Percentiles rank a stretch among this genome's conserved stretches.
These are phyloP conservation scores for Procavia capensis DNA, from an alignment of 2,113 vertebrate species.

Conservation along the genomic window DNA sequence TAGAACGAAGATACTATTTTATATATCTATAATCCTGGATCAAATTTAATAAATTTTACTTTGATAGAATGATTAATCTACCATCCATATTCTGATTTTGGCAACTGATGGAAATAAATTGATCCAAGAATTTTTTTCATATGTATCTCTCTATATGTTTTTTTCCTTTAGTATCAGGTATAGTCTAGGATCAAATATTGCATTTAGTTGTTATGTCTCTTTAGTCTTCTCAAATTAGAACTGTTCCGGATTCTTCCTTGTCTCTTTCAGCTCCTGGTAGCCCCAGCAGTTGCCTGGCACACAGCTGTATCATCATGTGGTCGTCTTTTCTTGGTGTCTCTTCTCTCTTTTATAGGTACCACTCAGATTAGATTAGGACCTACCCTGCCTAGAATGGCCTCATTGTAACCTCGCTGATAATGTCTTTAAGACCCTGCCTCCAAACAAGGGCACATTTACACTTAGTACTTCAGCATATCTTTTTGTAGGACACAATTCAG, in stretches of 20 bases:
- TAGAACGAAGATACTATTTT: neutral
- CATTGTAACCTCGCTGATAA: too few species aligned
- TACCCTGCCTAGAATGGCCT: too few species aligned
- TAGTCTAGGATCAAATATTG: neutral
- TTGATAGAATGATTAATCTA: neutral
- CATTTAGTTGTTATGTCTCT: neutral
- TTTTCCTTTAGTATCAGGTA: neutral
- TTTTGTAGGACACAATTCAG: too few species aligned
- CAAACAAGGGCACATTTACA: too few species aligned
- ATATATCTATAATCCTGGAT: neutral
- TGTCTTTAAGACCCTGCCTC: too few species aligned
- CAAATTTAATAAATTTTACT: neutral
- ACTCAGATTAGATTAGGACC: too few species aligned
- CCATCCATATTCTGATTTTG: neutral
- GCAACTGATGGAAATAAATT: neutral
- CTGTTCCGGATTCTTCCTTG: neutral
- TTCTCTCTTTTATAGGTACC: too few species aligned
- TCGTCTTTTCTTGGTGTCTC: too few species aligned
- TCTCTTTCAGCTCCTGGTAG: neutral
- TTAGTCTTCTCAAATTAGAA: constrained; percentile 10
- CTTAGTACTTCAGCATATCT: too few species aligned
- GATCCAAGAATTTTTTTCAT: neutral
- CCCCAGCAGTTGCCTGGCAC: too few species aligned
- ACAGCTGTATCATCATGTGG: too few species aligned
- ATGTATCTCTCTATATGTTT: neutral